Conservation (phyloP, 2,797 vertebrate species). For the Chanos chanos region DNA sequence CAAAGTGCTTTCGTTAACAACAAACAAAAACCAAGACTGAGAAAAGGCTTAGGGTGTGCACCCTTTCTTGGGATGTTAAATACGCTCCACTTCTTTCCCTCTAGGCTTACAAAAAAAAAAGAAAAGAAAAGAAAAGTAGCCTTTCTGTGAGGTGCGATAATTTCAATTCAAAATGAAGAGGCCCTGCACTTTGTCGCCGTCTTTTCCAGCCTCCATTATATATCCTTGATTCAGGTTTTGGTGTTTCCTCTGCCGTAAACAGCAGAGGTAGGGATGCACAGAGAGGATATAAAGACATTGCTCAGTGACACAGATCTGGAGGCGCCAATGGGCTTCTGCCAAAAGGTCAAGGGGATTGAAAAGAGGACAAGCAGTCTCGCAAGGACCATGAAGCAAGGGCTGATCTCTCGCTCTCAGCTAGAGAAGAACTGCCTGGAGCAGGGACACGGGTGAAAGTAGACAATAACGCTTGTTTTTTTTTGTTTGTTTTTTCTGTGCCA, state of each 20-base stretch:
- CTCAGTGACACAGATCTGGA: constrained; percentile 36
- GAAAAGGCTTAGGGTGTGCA: constrained; percentile 6
- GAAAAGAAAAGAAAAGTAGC: constrained; percentile 4
- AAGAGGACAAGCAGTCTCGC: no score
- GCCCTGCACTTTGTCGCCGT: background rate
- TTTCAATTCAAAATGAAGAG: background rate
- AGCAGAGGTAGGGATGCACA: constrained; percentile 17
- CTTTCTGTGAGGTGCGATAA: background rate
- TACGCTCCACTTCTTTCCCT: constrained; percentile 24
- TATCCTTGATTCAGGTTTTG: constrained; percentile 11
- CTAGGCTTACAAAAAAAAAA: no score
- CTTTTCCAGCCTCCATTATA: constrained; percentile 37
- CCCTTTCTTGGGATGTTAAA: constrained; percentile 34
- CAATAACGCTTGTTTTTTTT: background rate
- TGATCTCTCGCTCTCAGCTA: constrained; percentile 10
- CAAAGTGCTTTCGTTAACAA: background rate
- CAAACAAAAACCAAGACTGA: constrained; percentile 1
- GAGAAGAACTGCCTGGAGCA: constrained; percentile 13
- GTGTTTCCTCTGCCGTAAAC: constrained; percentile 30
- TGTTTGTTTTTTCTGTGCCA: background rate
- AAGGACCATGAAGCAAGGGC: background rate
- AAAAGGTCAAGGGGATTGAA: constrained; percentile 36
- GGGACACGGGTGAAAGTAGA: background rate
- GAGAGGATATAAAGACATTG: constrained; percentile 30
- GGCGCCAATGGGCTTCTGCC: constrained; percentile 32